phyloP scores from a whole-genome alignment of 2,888 invertebrate species.

The Drosophila acutilabella region DNA sequence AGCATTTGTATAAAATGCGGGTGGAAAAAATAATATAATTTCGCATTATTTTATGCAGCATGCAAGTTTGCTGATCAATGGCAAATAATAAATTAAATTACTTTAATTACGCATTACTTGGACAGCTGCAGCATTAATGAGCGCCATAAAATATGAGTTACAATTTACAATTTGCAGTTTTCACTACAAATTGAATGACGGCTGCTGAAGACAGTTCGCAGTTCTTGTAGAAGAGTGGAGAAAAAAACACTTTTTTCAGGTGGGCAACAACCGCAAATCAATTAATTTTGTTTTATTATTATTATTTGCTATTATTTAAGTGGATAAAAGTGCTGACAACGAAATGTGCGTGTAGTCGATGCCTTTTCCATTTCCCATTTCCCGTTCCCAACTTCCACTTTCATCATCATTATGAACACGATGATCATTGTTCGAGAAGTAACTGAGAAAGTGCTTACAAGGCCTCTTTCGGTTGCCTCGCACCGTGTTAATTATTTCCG shows the following conservation, averaged over 20 bases:
- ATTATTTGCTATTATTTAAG: constrained; percentile 41
- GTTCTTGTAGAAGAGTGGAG: background rate
- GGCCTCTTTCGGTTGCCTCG: constrained; percentile 52
- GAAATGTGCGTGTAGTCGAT: constrained; percentile 16
- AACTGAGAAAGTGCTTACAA: constrained; percentile 67
- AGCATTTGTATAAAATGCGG: constrained; percentile 55
- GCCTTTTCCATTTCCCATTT: constrained; percentile 7
- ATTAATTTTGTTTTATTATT: constrained; percentile 63
- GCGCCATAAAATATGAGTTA: constrained; percentile 61
- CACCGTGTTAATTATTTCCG: constrained; percentile 76
- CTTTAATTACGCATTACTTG: constrained; percentile 69
- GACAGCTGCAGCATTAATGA: constrained; percentile 63
- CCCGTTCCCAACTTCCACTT: background rate
- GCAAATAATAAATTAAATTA: constrained; percentile 79
- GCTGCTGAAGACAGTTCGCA: constrained; percentile 59
- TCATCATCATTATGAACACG: constrained; percentile 13
- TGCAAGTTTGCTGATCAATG: constrained; percentile 76
- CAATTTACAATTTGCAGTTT: constrained; percentile 67
- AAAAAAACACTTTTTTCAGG: constrained; percentile 6
- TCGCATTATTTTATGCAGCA: constrained; percentile 68
- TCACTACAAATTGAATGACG: constrained; percentile 60
- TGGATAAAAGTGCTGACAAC: constrained; percentile 57
- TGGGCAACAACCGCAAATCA: constrained; percentile 60
- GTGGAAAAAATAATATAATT: constrained; percentile 42
- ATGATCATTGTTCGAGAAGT: constrained; percentile 26